Percentiles rank a stretch among this genome's conserved stretches.
Conservation (phyloP, 2,888 invertebrate genomes). For the Caenorhabditis uteleia region DNA sequence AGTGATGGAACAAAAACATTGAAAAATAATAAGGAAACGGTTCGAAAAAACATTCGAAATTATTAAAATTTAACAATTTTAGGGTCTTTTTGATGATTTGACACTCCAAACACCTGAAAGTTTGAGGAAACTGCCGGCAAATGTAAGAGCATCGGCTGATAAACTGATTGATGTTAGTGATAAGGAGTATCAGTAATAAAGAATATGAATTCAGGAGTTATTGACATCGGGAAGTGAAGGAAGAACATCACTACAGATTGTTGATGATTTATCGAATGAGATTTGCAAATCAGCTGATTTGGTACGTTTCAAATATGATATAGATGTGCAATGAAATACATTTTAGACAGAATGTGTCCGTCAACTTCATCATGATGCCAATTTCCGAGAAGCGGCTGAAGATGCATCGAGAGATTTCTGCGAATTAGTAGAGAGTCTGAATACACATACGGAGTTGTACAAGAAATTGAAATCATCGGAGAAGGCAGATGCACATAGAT, state of each 20-base stretch:
- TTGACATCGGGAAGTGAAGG: not conserved
- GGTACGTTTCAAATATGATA: constrained; percentile 61
- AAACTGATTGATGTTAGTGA: constrained; percentile 25
- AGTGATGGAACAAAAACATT: constrained; percentile 7
- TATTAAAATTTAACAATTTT: not conserved
- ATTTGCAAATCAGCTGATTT: constrained; percentile 94
- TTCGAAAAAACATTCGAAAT: not conserved
- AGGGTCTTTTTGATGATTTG: constrained; percentile 63
- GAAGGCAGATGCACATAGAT: constrained; percentile 75
- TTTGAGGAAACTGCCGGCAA: constrained; percentile 45
- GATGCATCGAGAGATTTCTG: constrained; percentile 86
- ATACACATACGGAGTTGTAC: constrained; percentile 86
- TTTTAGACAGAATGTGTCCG: constrained; percentile 86
- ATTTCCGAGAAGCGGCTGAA: constrained; percentile 83
- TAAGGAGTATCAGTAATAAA: no score
- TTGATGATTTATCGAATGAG: constrained; percentile 92
- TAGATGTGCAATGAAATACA: not conserved
- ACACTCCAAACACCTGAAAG: constrained; percentile 49
- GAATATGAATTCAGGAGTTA: constrained; percentile 2
- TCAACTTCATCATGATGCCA: constrained; percentile 83
- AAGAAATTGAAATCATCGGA: constrained; percentile 79
- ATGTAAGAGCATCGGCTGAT: constrained; percentile 33
- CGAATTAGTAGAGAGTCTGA: constrained; percentile 87
- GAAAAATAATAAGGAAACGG: constrained; percentile 8
- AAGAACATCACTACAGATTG: constrained; percentile 78